Evolutionary conservation across 2,888 invertebrate genomes (phyloP).

Genomic region (Drosophila demipolita): DNA sequence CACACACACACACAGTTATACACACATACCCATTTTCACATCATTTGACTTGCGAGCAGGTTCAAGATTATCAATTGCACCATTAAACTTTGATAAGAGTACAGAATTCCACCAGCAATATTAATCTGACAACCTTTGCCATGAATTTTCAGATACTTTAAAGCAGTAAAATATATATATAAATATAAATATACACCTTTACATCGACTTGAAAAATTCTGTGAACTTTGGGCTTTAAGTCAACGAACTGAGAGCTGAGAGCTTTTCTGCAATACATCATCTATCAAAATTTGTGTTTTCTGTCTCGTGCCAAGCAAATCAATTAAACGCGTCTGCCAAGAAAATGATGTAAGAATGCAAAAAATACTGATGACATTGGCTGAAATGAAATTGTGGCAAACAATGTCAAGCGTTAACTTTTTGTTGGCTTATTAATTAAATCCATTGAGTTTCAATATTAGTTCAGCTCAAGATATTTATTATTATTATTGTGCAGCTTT

Average conservation of each 20-base stretch:
- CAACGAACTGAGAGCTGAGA: slow-evolving; percentile 4
- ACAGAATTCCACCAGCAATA: slow-evolving; percentile 1
- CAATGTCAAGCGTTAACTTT: neutral
- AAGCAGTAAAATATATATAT: slow-evolving; percentile 3
- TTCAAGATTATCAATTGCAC: slow-evolving; percentile 65
- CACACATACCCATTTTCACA: slow-evolving; percentile 55
- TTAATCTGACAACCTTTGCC: slow-evolving; percentile 16
- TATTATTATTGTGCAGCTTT: neutral
- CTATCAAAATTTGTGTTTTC: slow-evolving; percentile 33
- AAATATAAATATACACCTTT: neutral
- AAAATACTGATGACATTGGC: slow-evolving; percentile 2
- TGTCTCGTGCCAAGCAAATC: slow-evolving; percentile 16
- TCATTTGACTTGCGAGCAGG: slow-evolving; percentile 66
- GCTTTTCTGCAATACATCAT: neutral
- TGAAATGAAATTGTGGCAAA: neutral
- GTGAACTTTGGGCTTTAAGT: slow-evolving; percentile 1
- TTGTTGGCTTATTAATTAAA: neutral
- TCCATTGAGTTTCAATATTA: neutral
- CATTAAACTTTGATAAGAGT: slow-evolving; percentile 67
- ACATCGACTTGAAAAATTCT: neutral
- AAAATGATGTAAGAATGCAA: neutral
- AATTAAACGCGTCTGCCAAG: slow-evolving; percentile 24
- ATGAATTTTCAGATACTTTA: slow-evolving; percentile 5
- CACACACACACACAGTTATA: slow-evolving; percentile 15
- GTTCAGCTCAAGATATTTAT: neutral